Evolutionary conservation across 1,140 invertebrate species (phyloP).

Genomic region (Meteorus sp.): DNA sequence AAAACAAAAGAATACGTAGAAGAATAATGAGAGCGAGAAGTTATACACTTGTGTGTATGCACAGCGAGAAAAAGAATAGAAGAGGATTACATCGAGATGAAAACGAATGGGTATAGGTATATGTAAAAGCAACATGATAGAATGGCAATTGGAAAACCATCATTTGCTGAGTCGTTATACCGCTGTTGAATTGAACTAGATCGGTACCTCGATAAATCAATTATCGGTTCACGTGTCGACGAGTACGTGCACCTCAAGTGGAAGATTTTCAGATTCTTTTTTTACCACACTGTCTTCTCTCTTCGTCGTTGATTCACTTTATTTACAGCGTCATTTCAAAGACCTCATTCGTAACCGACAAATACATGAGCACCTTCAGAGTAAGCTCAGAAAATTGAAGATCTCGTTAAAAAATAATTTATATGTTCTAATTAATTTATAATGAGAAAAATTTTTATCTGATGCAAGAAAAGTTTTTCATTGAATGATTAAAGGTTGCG

Average conservation of each 20-base stretch:
- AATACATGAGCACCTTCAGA: too few relatives aligned
- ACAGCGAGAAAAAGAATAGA: too few relatives aligned
- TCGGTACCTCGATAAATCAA: slow-evolving; percentile 14
- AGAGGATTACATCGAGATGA: background rate
- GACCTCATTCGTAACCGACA: too few relatives aligned
- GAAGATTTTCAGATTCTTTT: background rate
- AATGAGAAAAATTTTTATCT: too few relatives aligned
- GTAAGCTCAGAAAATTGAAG: too few relatives aligned
- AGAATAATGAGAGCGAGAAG: background rate
- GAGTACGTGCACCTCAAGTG: slow-evolving; percentile 7
- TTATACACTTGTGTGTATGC: too few relatives aligned
- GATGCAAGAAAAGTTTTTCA: too few relatives aligned
- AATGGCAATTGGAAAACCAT: background rate
- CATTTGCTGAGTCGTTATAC: background rate
- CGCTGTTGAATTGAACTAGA: slow-evolving; percentile 10
- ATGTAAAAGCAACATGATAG: background rate
- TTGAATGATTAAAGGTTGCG: too few relatives aligned
- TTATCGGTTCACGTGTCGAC: slow-evolving; percentile 15
- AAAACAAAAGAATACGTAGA: slow-evolving; percentile 1
- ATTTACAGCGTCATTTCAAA: too few relatives aligned
- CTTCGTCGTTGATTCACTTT: background rate
- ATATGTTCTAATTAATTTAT: too few relatives aligned
- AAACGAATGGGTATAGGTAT: background rate
- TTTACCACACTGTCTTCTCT: background rate
- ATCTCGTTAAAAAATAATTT: too few relatives aligned